These are phyloP conservation scores for Cryptoleucopteryx plumbea DNA, from an alignment of 2,113 vertebrate species.

Conservation along the genomic window DNA sequence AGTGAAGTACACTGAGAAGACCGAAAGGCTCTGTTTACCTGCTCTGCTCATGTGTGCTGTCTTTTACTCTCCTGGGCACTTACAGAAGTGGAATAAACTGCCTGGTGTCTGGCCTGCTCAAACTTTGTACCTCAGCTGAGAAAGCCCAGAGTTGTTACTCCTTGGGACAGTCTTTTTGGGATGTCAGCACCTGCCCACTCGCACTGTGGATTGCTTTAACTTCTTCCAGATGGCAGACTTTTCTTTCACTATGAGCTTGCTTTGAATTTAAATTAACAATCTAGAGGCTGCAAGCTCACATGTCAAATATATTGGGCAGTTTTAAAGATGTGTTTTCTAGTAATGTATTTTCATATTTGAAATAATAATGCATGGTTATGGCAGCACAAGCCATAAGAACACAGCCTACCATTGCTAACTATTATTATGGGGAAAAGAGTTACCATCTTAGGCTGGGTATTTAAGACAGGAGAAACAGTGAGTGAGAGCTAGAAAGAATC, in stretches of 20 bases:
- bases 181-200: background rate
- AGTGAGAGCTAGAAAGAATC: background rate
- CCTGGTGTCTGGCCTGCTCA: background rate
- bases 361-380: background rate
- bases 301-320: background rate
- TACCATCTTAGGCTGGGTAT: background rate
- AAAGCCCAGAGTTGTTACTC: background rate
- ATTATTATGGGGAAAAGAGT: background rate
- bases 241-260: background rate
- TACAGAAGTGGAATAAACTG: background rate
- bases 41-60: background rate
- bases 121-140: background rate
- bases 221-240: conserved; percentile 26
- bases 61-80: background rate
- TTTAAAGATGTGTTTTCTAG: background rate
- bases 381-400: background rate
- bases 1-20: background rate
- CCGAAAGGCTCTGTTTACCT: background rate
- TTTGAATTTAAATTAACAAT: conserved; percentile 19
- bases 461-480: background rate
- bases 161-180: background rate
- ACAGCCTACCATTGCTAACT: background rate
- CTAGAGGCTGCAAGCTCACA: background rate
- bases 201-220: background rate
- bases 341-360: background rate